A percentile compares a stretch with the other conserved stretches of the same genome.
These are phyloP conservation scores for Neomorphus geoffroyi DNA, from an alignment of 2,797 vertebrate species.

Conservation along the genomic window DNA sequence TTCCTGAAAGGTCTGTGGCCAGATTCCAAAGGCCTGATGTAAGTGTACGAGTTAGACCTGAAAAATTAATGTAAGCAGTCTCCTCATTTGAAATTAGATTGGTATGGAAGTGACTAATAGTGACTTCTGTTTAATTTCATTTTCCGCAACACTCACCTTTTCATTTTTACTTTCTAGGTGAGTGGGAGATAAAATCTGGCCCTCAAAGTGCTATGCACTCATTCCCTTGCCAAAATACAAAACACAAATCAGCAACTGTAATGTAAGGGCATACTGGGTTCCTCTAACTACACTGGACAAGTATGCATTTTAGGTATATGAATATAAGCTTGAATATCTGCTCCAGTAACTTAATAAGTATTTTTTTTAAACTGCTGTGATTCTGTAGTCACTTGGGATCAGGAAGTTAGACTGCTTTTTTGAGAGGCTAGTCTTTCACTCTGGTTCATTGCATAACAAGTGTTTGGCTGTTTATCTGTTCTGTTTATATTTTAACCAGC, in stretches of 20 bases:
- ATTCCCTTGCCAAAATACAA: background rate
- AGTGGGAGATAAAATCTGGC: background rate
- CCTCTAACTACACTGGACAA: background rate
- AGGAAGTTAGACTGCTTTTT: background rate
- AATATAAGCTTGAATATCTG: background rate
- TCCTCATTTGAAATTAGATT: background rate
- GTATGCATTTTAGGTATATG: background rate
- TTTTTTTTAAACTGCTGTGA: background rate
- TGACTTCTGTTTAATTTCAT: background rate
- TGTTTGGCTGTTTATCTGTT: background rate
- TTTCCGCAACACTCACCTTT: background rate
- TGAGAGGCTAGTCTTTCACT: background rate
- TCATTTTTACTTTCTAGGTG: conserved; percentile 4
- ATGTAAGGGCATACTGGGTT: background rate
- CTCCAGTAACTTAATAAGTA: background rate
- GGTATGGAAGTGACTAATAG: background rate
- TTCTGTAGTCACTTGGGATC: background rate
- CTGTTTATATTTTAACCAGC: background rate
- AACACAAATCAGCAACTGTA: background rate
- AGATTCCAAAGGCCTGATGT: background rate
- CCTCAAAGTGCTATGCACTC: background rate
- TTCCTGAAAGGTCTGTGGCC: background rate
- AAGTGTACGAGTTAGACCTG: background rate
- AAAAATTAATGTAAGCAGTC: background rate
- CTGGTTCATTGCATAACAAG: background rate